Conservation (phyloP, 2,888 invertebrate genomes). For the Cryptocephalus moraei region DNA sequence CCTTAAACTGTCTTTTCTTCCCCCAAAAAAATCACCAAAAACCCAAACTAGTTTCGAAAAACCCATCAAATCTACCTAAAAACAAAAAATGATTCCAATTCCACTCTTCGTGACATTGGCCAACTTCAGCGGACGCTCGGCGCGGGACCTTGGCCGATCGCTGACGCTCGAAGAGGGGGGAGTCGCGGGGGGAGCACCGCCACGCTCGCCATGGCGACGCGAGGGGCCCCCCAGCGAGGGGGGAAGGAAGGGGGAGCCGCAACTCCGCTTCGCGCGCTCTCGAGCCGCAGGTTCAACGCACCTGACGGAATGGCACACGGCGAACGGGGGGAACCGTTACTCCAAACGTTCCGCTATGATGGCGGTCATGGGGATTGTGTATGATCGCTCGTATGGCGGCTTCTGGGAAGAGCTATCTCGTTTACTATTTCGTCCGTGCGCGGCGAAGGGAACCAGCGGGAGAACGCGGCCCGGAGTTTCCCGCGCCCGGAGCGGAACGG, state of each 20-base stretch:
- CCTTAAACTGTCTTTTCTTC: neutral
- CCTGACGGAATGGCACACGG: slow-evolving; percentile 38
- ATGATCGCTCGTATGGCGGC: too few species aligned
- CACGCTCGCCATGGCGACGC: too few species aligned
- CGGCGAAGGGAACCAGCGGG: too few species aligned
- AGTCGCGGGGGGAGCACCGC: too few species aligned
- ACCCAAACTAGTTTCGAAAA: too few species aligned
- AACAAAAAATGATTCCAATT: too few species aligned
- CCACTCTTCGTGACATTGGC: slow-evolving; percentile 10
- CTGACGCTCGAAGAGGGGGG: too few species aligned
- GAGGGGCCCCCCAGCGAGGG: neutral
- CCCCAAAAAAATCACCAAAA: neutral
- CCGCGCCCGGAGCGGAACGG: too few species aligned
- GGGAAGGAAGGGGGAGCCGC: slow-evolving; percentile 13
- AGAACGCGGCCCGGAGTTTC: too few species aligned
- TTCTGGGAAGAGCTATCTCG: too few species aligned
- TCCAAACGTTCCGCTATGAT: slow-evolving; percentile 8
- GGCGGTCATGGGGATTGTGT: neutral
- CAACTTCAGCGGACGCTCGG: slow-evolving; percentile 6
- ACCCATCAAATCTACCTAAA: too few species aligned
- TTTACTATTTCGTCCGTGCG: too few species aligned
- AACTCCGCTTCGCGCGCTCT: slow-evolving; percentile 1
- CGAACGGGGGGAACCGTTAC: slow-evolving; percentile 34
- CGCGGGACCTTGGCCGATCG: slow-evolving; percentile 14
- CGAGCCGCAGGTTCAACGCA: slow-evolving; percentile 35